These are phyloP conservation scores for Drosophila grimshawi DNA, from an alignment of 1,140 invertebrate genomes.

Conservation along the genomic window DNA sequence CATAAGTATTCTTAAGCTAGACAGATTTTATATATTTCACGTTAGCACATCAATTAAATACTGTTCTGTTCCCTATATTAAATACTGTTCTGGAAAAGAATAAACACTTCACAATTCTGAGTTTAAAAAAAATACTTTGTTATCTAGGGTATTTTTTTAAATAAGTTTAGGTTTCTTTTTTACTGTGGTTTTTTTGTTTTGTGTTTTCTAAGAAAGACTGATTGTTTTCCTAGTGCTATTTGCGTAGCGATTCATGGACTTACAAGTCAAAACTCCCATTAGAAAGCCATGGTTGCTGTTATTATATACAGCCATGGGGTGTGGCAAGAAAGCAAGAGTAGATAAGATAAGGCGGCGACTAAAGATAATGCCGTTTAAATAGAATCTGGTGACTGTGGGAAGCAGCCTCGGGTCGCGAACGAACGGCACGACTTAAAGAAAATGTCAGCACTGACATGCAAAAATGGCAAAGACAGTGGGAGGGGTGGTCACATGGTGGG, in stretches of 20 bases:
- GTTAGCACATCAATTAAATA: no score
- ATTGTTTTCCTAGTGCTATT: no score
- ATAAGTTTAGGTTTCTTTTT: no score
- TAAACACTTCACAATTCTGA: no score
- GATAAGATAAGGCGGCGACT: slow-evolving; percentile 63
- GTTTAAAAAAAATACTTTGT: no score
- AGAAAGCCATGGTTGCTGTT: background rate
- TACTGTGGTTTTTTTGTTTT: no score
- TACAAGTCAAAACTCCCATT: background rate
- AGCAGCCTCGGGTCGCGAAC: slow-evolving; percentile 50
- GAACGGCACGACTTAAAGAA: slow-evolving; percentile 76
- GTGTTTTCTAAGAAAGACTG: no score
- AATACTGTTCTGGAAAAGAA: no score
- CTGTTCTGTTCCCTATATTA: no score
- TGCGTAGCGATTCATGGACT: no score
- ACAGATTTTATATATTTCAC: background rate
- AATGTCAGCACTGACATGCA: slow-evolving; percentile 69
- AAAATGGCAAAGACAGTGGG: background rate
- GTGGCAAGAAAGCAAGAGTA: slow-evolving; percentile 8
- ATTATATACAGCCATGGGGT: slow-evolving; percentile 18
- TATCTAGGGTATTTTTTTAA: no score
- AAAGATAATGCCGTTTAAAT: slow-evolving; percentile 80
- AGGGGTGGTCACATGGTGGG: background rate
- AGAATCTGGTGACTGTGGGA: slow-evolving; percentile 61
- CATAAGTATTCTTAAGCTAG: no score